Evolutionary conservation across 1,140 invertebrate genomes (phyloP).

Genomic region (Sycophaga agraensis): DNA sequence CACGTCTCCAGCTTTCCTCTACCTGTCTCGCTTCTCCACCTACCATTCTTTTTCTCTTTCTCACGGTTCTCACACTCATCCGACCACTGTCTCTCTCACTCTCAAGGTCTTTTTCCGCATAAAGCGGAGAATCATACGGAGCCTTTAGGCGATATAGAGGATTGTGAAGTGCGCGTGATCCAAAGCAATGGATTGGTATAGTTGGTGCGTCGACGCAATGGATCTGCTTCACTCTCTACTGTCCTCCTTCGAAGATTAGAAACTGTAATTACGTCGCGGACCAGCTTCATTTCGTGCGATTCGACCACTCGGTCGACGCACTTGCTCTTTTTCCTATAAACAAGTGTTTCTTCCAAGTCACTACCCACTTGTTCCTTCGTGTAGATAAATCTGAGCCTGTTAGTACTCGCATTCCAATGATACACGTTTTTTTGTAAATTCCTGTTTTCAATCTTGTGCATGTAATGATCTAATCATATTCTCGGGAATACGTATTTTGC

Average conservation of each 20-base stretch:
- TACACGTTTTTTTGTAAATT: too few relatives aligned
- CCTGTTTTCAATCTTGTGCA: not conserved
- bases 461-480: too few relatives aligned
- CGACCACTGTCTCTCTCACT: too few relatives aligned
- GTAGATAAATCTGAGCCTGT: not conserved
- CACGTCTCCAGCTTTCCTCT: too few relatives aligned
- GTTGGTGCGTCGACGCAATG: conserved; percentile 2
- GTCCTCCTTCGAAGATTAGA: not conserved
- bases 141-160: not conserved
- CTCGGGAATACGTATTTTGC: too few relatives aligned
- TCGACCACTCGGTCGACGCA: not conserved
- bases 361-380: too few relatives aligned
- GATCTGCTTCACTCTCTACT: not conserved
- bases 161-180: not conserved
- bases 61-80: not conserved
- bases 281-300: not conserved
- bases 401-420: too few relatives aligned
- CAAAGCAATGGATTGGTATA: not conserved
- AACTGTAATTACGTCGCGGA: not conserved
- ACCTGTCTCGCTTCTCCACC: too few relatives aligned
- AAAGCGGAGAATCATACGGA: not conserved
- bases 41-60: not conserved
- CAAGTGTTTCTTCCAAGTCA: not conserved
- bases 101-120: conserved; percentile 1
- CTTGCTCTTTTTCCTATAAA: not conserved